Conservation (phyloP, 2,888 invertebrate genomes). For the Watsonalla binaria region DNA sequence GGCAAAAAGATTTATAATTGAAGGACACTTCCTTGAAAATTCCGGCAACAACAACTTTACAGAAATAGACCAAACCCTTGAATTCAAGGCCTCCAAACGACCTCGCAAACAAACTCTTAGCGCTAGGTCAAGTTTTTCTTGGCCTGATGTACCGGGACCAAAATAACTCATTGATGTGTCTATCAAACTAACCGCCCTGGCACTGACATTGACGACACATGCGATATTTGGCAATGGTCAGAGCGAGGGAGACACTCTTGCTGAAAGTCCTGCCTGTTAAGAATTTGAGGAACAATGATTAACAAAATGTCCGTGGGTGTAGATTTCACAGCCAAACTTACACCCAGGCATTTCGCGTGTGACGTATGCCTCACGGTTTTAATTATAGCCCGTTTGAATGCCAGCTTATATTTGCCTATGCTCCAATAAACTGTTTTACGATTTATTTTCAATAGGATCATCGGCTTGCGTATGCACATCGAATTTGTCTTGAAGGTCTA, state of each 20-base stretch:
- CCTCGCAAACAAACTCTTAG: constrained; percentile 28
- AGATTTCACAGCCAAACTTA: constrained; percentile 49
- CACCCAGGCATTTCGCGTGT: constrained; percentile 35
- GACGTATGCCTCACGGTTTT: constrained; percentile 48
- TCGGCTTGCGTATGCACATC: constrained; percentile 18
- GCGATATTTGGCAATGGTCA: constrained; percentile 17
- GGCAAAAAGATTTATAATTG: too few species aligned
- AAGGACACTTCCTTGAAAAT: neutral
- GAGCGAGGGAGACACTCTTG: too few species aligned
- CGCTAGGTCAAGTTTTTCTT: constrained; percentile 61
- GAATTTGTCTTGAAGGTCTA: constrained; percentile 5
- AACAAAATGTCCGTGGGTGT: constrained; percentile 41
- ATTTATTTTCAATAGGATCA: constrained; percentile 49
- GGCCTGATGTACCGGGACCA: constrained; percentile 48
- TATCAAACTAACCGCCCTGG: constrained; percentile 53
- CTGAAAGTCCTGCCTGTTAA: too few species aligned
- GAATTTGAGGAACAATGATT: neutral
- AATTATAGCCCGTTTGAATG: constrained; percentile 70
- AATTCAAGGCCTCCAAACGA: constrained; percentile 22
- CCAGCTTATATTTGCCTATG: constrained; percentile 56
- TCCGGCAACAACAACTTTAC: neutral
- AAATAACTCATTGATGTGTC: constrained; percentile 69
- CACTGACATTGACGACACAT: constrained; percentile 67
- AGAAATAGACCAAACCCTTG: constrained; percentile 13
- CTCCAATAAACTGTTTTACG: constrained; percentile 50